Evolutionary conservation across 2,888 invertebrate genomes (phyloP), one percentile per base, ranked within the genome.

Genomic region (Sinhomidia bicolor): DNA sequence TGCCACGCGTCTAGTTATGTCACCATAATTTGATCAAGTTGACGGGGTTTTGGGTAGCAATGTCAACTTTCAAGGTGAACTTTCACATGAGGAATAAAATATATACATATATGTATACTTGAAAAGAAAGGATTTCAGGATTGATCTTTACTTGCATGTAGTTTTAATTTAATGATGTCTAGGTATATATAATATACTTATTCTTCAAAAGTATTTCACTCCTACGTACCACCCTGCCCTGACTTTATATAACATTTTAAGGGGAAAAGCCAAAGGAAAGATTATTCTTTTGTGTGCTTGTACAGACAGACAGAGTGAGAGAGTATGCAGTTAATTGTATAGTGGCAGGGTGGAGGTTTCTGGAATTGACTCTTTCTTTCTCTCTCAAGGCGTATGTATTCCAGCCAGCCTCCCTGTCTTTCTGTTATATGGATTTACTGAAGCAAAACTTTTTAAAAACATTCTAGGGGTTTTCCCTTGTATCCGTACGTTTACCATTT

Each of bases 1-100:
- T n/a, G n/a, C n/a, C 36, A 36, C 36, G 36, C 3, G 36, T 36
- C 36, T 3, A 7, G 36, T 36, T 36, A 36, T 36, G 36, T 36
- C 36, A 47, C 44, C 44, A 17, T 54, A 54, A 54, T 54, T 54
- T 54, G 51, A 54, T 54, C 44, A 9, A 47, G 51, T 4, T 54
- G n/a, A 54, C 17, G 7, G 5, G 0, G 7, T 17, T 17, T 7
- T 54, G 10, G 6, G 1, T n/a, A 7, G 17, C 1, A 54, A 17
- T 17, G 51, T 54, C 51, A 54, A 17, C 17, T 60, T 60, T 60
- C 60, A 60, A 60, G 60, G 60, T 54, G 54, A 54, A 54, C 54
- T 17, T 54, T 17, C 20, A 47, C 54, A 3, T 17, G 17, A 17
- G 6, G 54, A 54, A 54, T 20, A 3, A 17, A 3, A 36, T 5